phyloP scores from a whole-genome alignment of 1,140 invertebrate species.

The Dufourea novaeangliae region DNA sequence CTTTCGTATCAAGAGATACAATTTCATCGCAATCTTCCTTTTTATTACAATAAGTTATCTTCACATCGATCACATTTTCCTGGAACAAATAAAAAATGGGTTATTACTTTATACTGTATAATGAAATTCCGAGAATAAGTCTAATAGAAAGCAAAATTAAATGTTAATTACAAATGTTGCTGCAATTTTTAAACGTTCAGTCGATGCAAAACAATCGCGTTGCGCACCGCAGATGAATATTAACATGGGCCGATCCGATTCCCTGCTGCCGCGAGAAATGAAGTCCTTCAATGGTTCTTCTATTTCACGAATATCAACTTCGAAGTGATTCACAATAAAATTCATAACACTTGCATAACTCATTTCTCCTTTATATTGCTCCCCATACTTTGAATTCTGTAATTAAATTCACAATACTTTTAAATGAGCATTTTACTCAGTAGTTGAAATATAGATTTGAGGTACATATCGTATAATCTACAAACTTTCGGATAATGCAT shows the following conservation, averaged over 20 bases:
- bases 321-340: constrained; percentile 79
- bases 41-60: constrained; percentile 58
- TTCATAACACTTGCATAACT: constrained; percentile 78
- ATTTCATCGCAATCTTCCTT: constrained; percentile 46
- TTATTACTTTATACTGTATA: constrained; percentile 24
- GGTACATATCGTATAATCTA: neutral
- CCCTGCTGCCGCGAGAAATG: constrained; percentile 56
- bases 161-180: constrained; percentile 84
- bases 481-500: constrained; percentile 80
- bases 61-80: constrained; percentile 68
- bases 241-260: constrained; percentile 73
- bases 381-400: constrained; percentile 69
- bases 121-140: constrained; percentile 26
- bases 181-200: constrained; percentile 84
- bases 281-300: constrained; percentile 69
- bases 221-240: constrained; percentile 80
- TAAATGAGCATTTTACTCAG: too few relatives aligned
- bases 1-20: constrained; percentile 52
- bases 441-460: constrained; percentile 30
- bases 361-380: constrained; percentile 78
- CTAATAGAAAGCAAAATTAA: constrained; percentile 31
- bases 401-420: constrained; percentile 17
- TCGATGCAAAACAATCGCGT: constrained; percentile 81
- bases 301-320: constrained; percentile 71
- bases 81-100: constrained; percentile 53